Base-by-base conservation (phyloP, 2,113 vertebrate genomes). In the Ellobius talpinus region DNA sequence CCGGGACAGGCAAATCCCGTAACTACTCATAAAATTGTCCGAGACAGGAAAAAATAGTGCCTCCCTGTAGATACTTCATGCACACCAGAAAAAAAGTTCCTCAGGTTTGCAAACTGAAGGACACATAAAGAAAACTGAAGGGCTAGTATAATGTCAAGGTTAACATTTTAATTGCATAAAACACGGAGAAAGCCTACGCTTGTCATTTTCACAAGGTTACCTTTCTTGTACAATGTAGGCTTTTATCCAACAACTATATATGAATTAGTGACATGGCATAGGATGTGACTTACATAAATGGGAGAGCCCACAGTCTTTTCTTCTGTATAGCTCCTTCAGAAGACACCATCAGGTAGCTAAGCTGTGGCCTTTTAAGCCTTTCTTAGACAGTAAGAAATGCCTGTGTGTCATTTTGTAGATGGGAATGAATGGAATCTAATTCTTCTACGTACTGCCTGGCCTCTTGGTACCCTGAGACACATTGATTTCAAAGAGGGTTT, bases 111-210 rank as follows among this genome's bases (percentile, higher is more conserved):
- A 96, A 96, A 96, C 94, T 63, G 92, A 98, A 98, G 91, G 89
- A 82, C 72, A 61, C 87, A 84, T 66, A 95, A 97, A 94, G 90
- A 96, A 96, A 97, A 92, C 92, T 24, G 65, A 93, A 94, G 73
- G 47, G 70, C 55, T 94, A 61, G 68, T 89, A 66, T 92, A 92
- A 92, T 94, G 94, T 96, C 89, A 97, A 96, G 96, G 93, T 97
- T 97, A 97, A 93, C 82, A 96, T 97, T 98, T 98, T 98, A 98
- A 98, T 98, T 98, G 96, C 96, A 91, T 93, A 96, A 96, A 96
- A 95, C 61, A 90, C 39, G 7, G 17, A 97, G 90, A 97, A 96
- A 96, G 92, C 52, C 94, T 85, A 88, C 0, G 4, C 79, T 94
- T 94, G 92, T 93, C 94, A 96, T 96, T 97, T 97, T 97, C 93